A percentile compares a stretch with the other conserved stretches of the same genome.
These are phyloP conservation scores for Brachymystax lenok DNA, from an alignment of 2,797 vertebrate genomes.

Conservation along the genomic window DNA sequence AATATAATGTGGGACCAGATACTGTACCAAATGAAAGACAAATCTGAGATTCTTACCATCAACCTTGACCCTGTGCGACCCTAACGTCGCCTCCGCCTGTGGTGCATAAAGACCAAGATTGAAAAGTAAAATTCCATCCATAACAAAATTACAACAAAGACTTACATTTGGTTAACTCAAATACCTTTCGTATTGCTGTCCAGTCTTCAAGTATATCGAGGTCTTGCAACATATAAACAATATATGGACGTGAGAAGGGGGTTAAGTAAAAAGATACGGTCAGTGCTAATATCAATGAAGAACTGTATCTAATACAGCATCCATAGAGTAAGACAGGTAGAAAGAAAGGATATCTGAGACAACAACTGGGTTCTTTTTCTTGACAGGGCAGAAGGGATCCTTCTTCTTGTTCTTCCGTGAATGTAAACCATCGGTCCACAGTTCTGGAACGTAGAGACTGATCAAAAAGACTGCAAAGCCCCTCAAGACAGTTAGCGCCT, in stretches of 20 bases:
- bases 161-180: not conserved
- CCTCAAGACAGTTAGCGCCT: too few species aligned
- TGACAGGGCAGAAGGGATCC: constrained; percentile 95
- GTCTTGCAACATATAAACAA: constrained; percentile 99
- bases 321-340: not conserved
- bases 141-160: not conserved
- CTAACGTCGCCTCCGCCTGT: constrained; percentile 94
- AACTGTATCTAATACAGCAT: not conserved
- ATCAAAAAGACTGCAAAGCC: not conserved
- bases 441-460: constrained; percentile 73
- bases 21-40: too few species aligned
- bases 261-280: constrained; percentile 79
- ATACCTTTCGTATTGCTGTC: constrained; percentile 97
- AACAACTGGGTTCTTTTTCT: constrained; percentile 96
- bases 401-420: constrained; percentile 95
- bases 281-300: too few species aligned
- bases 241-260: constrained; percentile 87
- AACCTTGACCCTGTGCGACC: constrained; percentile 91
- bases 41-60: constrained; percentile 83
- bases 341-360: constrained; percentile 95
- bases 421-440: constrained; percentile 97
- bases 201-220: constrained; percentile 99
- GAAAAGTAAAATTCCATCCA: constrained; percentile 35
- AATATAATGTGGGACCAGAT: too few species aligned
- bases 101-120: constrained; percentile 36